A percentile compares a stretch with the other conserved stretches of the same genome.
phyloP scores from a whole-genome alignment of 1,140 invertebrate species.

The Laupala kohalensis region DNA sequence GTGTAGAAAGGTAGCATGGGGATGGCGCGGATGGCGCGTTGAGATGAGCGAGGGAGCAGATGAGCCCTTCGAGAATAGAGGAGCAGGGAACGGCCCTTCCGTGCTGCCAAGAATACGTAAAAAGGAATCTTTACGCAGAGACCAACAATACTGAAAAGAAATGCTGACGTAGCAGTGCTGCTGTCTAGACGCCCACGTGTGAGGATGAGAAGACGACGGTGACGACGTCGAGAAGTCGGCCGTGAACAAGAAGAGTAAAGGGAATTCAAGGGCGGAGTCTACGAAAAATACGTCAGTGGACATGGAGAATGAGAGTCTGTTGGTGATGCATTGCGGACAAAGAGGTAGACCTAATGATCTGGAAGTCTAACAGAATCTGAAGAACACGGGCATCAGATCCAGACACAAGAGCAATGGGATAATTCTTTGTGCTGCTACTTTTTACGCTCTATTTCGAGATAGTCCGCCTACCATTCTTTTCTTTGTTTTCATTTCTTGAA shows the following conservation, averaged over 20 bases:
- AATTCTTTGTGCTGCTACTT: too few relatives aligned
- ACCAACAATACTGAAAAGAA: neutral
- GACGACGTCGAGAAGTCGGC: too few relatives aligned
- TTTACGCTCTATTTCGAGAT: too few relatives aligned
- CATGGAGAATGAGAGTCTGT: neutral
- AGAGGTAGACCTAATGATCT: neutral
- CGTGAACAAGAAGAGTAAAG: neutral
- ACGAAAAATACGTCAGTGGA: neutral
- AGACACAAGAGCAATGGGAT: too few relatives aligned
- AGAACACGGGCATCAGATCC: too few relatives aligned
- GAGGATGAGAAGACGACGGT: too few relatives aligned
- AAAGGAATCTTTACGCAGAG: neutral
- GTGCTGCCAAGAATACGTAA: neutral
- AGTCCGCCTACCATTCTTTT: too few relatives aligned
- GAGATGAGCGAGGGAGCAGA: neutral
- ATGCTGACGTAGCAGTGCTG: neutral
- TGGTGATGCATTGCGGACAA: neutral
- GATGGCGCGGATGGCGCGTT: neutral
- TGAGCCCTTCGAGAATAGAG: neutral
- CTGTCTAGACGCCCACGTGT: neutral
- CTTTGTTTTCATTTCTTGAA: too few relatives aligned
- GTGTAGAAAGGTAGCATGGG: neutral
- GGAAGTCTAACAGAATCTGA: too few relatives aligned
- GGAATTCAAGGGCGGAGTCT: neutral
- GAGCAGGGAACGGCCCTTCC: too few relatives aligned